phyloP scores from a whole-genome alignment of 2,113 vertebrate species.

The Sebastes schlegelii region DNA sequence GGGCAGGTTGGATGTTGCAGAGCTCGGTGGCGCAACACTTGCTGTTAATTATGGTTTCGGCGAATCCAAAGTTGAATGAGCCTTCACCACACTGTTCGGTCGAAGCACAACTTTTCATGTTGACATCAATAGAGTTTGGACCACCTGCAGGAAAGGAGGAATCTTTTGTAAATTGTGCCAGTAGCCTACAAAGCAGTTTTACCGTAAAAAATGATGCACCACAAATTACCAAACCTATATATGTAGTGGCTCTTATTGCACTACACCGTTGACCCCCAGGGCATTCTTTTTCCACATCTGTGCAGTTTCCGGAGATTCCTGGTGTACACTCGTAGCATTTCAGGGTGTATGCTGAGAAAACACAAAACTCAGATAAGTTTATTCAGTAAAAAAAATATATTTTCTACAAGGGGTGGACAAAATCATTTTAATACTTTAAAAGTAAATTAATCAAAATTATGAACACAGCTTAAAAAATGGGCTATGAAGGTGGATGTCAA shows the following conservation, averaged over 20 bases:
- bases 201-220: fast-evolving
- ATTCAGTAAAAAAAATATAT: not conserved
- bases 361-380: not conserved
- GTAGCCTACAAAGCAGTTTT: not conserved
- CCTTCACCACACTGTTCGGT: constrained; percentile 18
- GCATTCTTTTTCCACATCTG: constrained; percentile 1
- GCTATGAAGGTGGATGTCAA: no score
- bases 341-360: constrained; percentile 43
- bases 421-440: not conserved
- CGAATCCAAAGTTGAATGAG: constrained; percentile 27
- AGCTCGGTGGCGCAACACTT: constrained; percentile 46
- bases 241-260: fast-evolving
- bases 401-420: not conserved
- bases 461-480: not conserved
- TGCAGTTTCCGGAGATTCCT: fast-evolving
- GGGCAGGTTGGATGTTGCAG: constrained; percentile 44
- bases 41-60: not conserved
- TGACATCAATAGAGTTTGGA: fast-evolving
- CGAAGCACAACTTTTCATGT: not conserved
- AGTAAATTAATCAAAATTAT: not conserved
- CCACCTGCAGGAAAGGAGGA: constrained; percentile 34
- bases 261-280: constrained; percentile 20
- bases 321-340: constrained; percentile 12
- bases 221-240: constrained; percentile 16
- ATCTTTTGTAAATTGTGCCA: not conserved